phyloP scores from a whole-genome alignment of 1,140 invertebrate species.

The Rhyacophila brunnea region DNA sequence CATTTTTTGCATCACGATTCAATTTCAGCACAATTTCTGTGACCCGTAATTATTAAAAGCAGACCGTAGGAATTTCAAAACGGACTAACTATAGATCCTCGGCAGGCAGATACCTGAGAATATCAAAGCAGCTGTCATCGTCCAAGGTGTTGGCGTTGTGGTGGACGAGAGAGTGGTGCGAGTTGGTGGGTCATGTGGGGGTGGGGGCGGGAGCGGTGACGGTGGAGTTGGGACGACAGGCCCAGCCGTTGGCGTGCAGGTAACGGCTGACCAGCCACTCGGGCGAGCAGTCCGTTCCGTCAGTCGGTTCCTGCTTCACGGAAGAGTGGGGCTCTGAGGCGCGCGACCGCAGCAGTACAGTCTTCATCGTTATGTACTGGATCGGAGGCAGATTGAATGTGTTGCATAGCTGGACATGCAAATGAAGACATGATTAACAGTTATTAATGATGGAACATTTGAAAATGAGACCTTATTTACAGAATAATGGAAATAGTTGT shows the following conservation, averaged over 20 bases:
- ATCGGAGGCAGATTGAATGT: constrained; percentile 46
- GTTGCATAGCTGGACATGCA: constrained; percentile 43
- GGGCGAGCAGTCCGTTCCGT: constrained; percentile 30
- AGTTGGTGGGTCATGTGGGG: constrained; percentile 31
- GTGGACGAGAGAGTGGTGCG: not conserved
- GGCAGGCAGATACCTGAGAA: constrained; percentile 19
- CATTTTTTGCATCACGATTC: too few species aligned
- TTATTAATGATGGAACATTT: too few species aligned
- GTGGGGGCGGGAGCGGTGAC: constrained; percentile 8
- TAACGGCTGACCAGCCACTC: constrained; percentile 42
- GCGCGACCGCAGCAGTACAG: constrained; percentile 42
- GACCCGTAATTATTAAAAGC: too few species aligned
- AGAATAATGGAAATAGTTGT: too few species aligned
- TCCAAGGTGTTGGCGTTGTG: constrained; percentile 2
- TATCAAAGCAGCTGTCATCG: constrained; percentile 20
- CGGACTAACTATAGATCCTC: constrained; percentile 15
- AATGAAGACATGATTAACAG: too few species aligned
- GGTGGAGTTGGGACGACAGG: constrained; percentile 25
- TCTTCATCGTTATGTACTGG: constrained; percentile 52
- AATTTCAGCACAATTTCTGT: too few species aligned
- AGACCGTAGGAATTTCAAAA: too few species aligned
- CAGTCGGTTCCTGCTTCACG: constrained; percentile 4
- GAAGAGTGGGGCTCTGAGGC: not conserved
- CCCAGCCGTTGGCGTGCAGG: constrained; percentile 46
- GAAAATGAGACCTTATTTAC: too few species aligned